These are phyloP conservation scores for Patella vulgata DNA, from an alignment of 1,140 invertebrate genomes.

Conservation along the genomic window DNA sequence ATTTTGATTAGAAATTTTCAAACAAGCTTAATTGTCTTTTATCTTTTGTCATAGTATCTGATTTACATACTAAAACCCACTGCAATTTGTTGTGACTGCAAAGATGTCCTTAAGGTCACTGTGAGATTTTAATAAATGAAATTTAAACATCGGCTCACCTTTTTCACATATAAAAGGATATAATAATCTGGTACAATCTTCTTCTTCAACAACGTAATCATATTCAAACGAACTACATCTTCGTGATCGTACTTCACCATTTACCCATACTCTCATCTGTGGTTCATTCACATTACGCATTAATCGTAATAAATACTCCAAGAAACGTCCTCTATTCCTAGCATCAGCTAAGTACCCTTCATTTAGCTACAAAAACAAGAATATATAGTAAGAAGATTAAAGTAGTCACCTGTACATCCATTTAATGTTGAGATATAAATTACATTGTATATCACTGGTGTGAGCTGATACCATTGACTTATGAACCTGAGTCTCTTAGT, in stretches of 20 bases:
- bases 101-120: too few relatives aligned
- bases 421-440: too few relatives aligned
- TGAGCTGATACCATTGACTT: too few relatives aligned
- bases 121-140: too few relatives aligned
- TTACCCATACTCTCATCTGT: conserved; percentile 52
- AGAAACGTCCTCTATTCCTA: conserved; percentile 42
- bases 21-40: too few relatives aligned
- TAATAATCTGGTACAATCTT: conserved; percentile 50
- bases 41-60: too few relatives aligned
- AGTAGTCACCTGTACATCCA: too few relatives aligned
- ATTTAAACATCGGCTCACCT: too few relatives aligned
- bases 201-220: conserved; percentile 44
- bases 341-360: conserved; percentile 52
- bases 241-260: conserved; percentile 42
- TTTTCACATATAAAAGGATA: conserved; percentile 62
- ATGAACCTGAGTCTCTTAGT: too few relatives aligned
- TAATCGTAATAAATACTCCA: conserved; percentile 43
- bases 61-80: too few relatives aligned
- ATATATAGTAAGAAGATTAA: not conserved
- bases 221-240: conserved; percentile 49
- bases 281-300: conserved; percentile 40
- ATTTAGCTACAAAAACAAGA: conserved; percentile 39
- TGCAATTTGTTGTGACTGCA: too few relatives aligned
- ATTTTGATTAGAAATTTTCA: too few relatives aligned
- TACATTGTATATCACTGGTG: not conserved